These are phyloP conservation scores for Neodiprion virginianus DNA, from an alignment of 1,140 invertebrate species.

Conservation along the genomic window DNA sequence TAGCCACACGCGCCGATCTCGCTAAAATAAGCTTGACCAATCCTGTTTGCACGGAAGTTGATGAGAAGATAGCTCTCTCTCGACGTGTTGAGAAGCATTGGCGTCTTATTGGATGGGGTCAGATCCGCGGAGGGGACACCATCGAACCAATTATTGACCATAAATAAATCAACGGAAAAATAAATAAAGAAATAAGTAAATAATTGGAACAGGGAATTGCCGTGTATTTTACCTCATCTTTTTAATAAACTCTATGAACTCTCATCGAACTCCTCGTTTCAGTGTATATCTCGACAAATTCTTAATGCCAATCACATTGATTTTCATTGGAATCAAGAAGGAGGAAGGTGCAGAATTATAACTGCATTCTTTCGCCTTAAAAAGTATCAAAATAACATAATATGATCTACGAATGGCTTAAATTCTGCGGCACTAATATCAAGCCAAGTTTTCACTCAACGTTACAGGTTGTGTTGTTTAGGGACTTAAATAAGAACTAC, in stretches of 20 bases:
- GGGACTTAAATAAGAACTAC: too few species aligned
- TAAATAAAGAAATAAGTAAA: not conserved
- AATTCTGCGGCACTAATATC: too few species aligned
- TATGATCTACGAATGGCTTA: too few species aligned
- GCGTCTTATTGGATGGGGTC: conserved; percentile 98
- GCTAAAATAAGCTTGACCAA: conserved; percentile 97
- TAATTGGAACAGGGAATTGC: not conserved
- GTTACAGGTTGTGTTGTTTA: too few species aligned
- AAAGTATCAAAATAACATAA: too few species aligned
- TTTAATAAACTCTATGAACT: not conserved
- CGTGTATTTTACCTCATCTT: not conserved
- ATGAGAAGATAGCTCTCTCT: conserved; percentile 98
- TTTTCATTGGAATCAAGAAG: too few species aligned
- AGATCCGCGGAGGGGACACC: conserved; percentile 90
- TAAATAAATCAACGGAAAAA: conserved; percentile 40
- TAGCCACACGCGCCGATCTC: conserved; percentile 96
- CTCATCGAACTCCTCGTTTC: not conserved
- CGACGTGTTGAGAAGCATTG: conserved; percentile 99
- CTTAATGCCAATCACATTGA: too few species aligned
- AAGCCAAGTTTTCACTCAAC: too few species aligned
- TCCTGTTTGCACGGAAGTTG: conserved; percentile 98
- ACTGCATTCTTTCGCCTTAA: too few species aligned
- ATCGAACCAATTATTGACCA: conserved; percentile 73
- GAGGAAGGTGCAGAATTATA: too few species aligned
- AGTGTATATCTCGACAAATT: too few species aligned